These are phyloP conservation scores for Dermatophagoides farinae DNA, from an alignment of 1,140 invertebrate species.

Conservation along the genomic window DNA sequence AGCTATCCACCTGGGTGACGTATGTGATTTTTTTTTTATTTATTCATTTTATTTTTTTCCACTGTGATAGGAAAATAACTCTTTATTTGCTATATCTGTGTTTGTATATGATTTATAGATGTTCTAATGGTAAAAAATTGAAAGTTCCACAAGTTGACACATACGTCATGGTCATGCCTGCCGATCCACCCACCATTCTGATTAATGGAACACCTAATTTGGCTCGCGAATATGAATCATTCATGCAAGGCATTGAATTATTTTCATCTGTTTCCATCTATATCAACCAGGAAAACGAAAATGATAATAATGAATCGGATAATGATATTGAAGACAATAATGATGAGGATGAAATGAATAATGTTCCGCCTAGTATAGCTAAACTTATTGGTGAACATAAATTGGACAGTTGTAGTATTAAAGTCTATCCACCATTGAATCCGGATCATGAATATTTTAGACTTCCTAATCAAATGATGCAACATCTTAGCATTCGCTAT, in stretches of 20 bases:
- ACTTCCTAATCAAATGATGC: constrained; percentile 49
- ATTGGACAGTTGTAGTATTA: constrained; percentile 69
- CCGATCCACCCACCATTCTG: constrained; percentile 57
- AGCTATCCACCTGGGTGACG: constrained; percentile 32
- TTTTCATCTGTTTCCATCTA: constrained; percentile 55
- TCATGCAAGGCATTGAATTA: constrained; percentile 56
- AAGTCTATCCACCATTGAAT: constrained; percentile 77
- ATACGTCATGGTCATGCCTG: constrained; percentile 64
- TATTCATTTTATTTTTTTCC: constrained; percentile 34
- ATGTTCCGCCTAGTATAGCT: not conserved
- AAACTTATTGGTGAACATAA: constrained; percentile 24
- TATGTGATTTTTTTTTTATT: constrained; percentile 17
- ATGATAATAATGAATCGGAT: constrained; percentile 15
- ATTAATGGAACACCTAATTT: constrained; percentile 60
- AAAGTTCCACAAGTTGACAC: constrained; percentile 52
- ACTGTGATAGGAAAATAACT: not conserved
- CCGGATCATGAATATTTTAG: constrained; percentile 71
- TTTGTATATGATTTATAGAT: constrained; percentile 27
- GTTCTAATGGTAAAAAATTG: constrained; percentile 43
- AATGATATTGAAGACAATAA: constrained; percentile 18
- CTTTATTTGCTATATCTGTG: not conserved
- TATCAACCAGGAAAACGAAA: constrained; percentile 20
- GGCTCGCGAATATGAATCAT: constrained; percentile 61
- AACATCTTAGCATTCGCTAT: constrained; percentile 47
- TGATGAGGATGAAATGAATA: constrained; percentile 6